Evolutionary conservation across 2,888 invertebrate species (phyloP).

Genomic region (Holacanthella duospinosa): DNA sequence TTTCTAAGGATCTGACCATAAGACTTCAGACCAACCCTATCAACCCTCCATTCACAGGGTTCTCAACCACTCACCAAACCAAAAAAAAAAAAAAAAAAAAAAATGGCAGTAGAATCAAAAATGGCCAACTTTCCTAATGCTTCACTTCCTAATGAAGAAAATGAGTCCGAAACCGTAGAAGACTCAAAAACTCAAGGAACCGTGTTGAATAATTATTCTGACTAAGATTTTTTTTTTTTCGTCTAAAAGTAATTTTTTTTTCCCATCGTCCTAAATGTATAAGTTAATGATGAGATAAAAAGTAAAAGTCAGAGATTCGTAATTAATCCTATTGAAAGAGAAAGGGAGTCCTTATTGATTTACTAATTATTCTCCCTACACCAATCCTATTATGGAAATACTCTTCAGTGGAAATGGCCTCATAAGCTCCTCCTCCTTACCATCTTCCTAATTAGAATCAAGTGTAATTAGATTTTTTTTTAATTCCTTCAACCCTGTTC

Average conservation of each 20-base stretch:
- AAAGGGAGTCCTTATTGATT: neutral
- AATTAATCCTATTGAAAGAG: constrained; percentile 4
- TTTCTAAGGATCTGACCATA: too few relatives aligned
- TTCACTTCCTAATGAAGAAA: too few relatives aligned
- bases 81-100: neutral
- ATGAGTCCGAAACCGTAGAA: too few relatives aligned
- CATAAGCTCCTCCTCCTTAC: neutral
- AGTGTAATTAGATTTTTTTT: constrained; percentile 6
- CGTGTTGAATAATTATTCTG: too few relatives aligned
- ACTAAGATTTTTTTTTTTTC: neutral
- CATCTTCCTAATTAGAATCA: neutral
- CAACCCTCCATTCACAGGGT: neutral
- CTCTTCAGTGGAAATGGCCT: neutral
- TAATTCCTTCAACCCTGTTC: neutral
- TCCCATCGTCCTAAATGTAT: too few relatives aligned
- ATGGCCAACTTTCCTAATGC: too few relatives aligned
- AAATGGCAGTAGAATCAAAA: too few relatives aligned
- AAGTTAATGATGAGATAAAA: constrained; percentile 2
- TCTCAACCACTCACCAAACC: neutral
- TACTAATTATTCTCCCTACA: neutral
- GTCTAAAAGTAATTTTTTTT: too few relatives aligned
- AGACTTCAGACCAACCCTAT: too few relatives aligned
- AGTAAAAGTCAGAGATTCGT: constrained; percentile 3
- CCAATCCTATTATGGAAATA: neutral
- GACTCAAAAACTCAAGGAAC: too few relatives aligned